Percentiles rank a stretch among this genome's conserved stretches.
phyloP scores from a whole-genome alignment of 2,797 vertebrate genomes.

The Aplochiton taeniatus region DNA sequence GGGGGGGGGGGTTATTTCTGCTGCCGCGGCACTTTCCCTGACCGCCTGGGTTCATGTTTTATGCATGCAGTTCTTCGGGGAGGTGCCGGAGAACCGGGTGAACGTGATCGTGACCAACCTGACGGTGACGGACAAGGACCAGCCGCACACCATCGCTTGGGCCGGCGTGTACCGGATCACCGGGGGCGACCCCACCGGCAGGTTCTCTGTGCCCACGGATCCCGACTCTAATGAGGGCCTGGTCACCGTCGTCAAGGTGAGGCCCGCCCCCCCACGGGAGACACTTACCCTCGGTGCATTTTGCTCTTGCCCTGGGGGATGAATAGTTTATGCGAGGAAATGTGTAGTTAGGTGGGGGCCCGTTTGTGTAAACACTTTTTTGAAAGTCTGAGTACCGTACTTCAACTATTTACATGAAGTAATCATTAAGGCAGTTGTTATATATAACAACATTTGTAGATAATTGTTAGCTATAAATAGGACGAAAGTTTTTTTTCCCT shows the following conservation, averaged over 20 bases:
- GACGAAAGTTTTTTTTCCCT: too few relatives aligned
- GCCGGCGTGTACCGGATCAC: slow-evolving; percentile 89
- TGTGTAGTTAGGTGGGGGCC: too few relatives aligned
- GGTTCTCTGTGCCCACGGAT: slow-evolving; percentile 91
- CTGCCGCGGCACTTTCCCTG: slow-evolving; percentile 64
- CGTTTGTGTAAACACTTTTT: too few relatives aligned
- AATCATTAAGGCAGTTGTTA: too few relatives aligned
- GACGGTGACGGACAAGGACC: slow-evolving; percentile 94
- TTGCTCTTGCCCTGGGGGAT: slow-evolving; percentile 4
- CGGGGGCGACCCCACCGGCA: slow-evolving; percentile 86
- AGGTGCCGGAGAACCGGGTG: slow-evolving; percentile 91
- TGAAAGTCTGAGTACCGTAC: too few relatives aligned
- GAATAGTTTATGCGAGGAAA: background rate
- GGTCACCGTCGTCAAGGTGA: slow-evolving; percentile 95
- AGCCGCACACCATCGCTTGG: slow-evolving; percentile 92
- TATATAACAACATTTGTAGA: too few relatives aligned
- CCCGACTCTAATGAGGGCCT: slow-evolving; percentile 92
- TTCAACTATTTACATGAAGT: too few relatives aligned
- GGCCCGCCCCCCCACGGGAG: slow-evolving; percentile 13
- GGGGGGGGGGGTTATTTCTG: slow-evolving; percentile 49
- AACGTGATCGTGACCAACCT: slow-evolving; percentile 92
- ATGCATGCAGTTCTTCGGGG: slow-evolving; percentile 88
- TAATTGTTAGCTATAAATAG: too few relatives aligned
- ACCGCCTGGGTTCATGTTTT: slow-evolving; percentile 61
- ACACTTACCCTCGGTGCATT: background rate